Conservation (phyloP, 2,797 vertebrate genomes). For the Buphagus erythrorhynchus region DNA sequence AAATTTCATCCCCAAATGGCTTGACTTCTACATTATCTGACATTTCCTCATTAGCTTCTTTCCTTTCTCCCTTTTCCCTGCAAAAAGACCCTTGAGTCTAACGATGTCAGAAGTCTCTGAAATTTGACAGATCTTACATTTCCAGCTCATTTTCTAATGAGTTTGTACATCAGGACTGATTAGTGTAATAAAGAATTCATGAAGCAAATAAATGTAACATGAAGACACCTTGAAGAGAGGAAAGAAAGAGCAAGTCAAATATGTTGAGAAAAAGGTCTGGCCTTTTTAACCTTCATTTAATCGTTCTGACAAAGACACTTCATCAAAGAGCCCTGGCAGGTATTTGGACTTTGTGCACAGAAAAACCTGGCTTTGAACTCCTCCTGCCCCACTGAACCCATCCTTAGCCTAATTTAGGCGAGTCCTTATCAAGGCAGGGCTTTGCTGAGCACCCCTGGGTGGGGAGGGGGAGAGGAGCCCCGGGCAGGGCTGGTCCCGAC, state of each 20-base stretch:
- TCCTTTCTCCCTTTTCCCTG: constrained; percentile 28
- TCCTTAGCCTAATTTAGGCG: constrained; percentile 12
- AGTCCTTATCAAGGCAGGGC: not conserved
- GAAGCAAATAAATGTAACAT: constrained; percentile 72
- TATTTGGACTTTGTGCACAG: constrained; percentile 20
- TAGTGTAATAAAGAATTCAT: constrained; percentile 83
- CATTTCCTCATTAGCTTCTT: constrained; percentile 67
- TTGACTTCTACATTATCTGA: constrained; percentile 55
- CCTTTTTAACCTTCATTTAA: constrained; percentile 67
- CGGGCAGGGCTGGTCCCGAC: not conserved
- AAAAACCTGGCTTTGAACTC: constrained; percentile 36
- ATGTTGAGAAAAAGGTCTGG: constrained; percentile 44
- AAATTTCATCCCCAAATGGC: constrained; percentile 12
- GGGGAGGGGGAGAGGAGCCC: not conserved
- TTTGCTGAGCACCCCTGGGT: not conserved
- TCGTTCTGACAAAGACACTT: constrained; percentile 64
- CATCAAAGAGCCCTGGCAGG: constrained; percentile 44
- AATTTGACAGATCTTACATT: constrained; percentile 69
- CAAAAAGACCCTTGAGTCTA: constrained; percentile 40
- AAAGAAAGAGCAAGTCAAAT: constrained; percentile 65
- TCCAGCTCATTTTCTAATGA: constrained; percentile 76
- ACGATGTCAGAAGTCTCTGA: constrained; percentile 50
- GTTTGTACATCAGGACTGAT: constrained; percentile 76
- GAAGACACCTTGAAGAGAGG: constrained; percentile 74
- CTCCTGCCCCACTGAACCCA: not conserved